Conservation (phyloP, 2,113 vertebrate genomes). For the Sarotherodon lohbergeri region DNA sequence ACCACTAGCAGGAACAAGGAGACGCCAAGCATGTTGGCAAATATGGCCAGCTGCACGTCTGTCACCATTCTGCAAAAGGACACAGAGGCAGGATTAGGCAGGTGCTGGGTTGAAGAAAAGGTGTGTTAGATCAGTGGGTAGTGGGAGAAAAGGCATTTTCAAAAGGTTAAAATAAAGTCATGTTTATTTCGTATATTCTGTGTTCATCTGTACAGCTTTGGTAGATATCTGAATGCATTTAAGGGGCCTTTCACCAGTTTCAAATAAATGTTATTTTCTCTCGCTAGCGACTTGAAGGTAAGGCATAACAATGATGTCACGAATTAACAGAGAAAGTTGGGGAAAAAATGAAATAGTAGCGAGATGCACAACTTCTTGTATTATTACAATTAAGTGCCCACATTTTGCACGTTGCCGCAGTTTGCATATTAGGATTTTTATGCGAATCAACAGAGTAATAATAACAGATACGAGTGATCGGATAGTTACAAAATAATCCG, state of each 20-base stretch:
- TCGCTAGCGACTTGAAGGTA: background rate
- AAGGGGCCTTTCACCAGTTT: background rate
- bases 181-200: background rate
- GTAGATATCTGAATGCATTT: background rate
- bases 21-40: constrained; percentile 97
- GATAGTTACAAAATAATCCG: background rate
- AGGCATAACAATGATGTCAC: background rate
- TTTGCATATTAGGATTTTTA: background rate
- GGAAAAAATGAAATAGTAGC: accelerated
- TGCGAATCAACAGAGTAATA: background rate
- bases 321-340: background rate
- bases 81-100: background rate
- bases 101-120: background rate
- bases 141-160: background rate
- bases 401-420: background rate
- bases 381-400: background rate
- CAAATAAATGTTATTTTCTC: background rate
- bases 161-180: background rate
- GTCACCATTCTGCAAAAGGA: constrained; percentile 86
- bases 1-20: constrained; percentile 95
- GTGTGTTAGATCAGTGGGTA: background rate
- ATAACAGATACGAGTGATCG: accelerated
- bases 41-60: constrained; percentile 95
- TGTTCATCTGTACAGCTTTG: background rate
- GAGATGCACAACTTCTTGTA: background rate